Percentiles rank a stretch among this genome's conserved stretches.
Evolutionary conservation across 2,113 vertebrate genomes (phyloP).

Genomic region (Narcine bancroftii): DNA sequence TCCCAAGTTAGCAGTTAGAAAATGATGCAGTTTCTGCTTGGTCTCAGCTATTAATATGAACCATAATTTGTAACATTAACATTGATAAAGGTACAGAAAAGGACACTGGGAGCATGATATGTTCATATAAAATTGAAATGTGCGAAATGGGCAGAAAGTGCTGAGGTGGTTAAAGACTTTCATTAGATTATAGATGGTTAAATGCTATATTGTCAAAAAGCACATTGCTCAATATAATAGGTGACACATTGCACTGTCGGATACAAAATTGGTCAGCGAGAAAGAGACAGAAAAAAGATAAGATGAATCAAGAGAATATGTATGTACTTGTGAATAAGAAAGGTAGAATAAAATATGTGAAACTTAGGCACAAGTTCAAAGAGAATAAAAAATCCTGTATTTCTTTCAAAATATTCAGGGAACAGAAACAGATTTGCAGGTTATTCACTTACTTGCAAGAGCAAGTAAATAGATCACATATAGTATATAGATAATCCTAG

Average conservation of each 20-base stretch:
- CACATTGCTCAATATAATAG: constrained; percentile 33
- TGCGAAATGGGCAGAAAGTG: constrained; percentile 32
- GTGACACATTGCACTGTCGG: constrained; percentile 29
- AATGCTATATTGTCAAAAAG: constrained; percentile 32
- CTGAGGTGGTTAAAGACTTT: constrained; percentile 33
- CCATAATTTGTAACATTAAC: constrained; percentile 80
- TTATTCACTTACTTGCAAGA: neutral
- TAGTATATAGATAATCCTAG: neutral
- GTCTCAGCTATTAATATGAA: constrained; percentile 69
- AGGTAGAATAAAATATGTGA: constrained; percentile 26
- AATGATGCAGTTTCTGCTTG: constrained; percentile 64
- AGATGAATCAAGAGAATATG: constrained; percentile 35
- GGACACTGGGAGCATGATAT: constrained; percentile 56
- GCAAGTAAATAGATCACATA: too few relatives aligned
- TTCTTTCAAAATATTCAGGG: constrained; percentile 22
- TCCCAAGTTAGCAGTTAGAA: constrained; percentile 81
- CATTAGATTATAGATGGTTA: constrained; percentile 27
- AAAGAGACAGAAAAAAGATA: constrained; percentile 33
- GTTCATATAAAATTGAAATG: constrained; percentile 37
- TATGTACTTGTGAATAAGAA: constrained; percentile 11
- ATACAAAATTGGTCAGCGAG: constrained; percentile 21
- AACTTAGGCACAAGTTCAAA: constrained; percentile 24
- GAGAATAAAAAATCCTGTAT: neutral
- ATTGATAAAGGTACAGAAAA: constrained; percentile 78
- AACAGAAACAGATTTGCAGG: neutral